Percentiles rank a stretch among this genome's conserved stretches.
phyloP scores from a whole-genome alignment of 2,797 vertebrate species.

The Manis javanica region DNA sequence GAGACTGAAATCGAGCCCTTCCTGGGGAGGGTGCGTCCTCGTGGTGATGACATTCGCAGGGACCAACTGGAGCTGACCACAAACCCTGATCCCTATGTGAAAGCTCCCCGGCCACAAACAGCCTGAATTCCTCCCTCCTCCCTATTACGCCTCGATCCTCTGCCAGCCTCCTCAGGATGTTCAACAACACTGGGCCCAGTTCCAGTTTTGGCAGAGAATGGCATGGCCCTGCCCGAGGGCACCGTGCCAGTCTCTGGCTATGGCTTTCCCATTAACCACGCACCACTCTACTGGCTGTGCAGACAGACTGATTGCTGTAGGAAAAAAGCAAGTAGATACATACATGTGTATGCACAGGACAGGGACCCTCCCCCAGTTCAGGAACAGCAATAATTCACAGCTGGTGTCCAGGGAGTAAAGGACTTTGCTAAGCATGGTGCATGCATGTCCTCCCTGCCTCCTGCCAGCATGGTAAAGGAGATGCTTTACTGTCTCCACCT shows the following conservation, averaged over 20 bases:
- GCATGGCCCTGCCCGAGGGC: background rate
- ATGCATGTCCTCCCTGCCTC: background rate
- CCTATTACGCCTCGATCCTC: background rate
- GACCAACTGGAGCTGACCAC: background rate
- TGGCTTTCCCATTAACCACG: background rate
- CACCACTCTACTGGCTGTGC: background rate
- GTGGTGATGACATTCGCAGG: background rate
- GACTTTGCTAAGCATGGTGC: too few species aligned
- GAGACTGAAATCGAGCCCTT: background rate
- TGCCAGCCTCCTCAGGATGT: background rate
- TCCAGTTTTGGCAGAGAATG: conserved; percentile 3
- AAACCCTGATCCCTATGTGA: background rate
- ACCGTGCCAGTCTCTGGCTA: background rate
- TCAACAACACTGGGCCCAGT: background rate
- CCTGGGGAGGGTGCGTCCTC: background rate
- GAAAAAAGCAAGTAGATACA: background rate
- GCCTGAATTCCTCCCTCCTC: background rate
- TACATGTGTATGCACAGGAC: background rate
- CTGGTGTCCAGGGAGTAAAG: background rate
- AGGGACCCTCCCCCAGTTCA: background rate
- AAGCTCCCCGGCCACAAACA: background rate
- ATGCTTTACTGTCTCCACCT: background rate
- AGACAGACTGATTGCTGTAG: background rate
- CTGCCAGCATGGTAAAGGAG: background rate
- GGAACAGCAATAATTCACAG: background rate